Percentiles rank a stretch among this genome's conserved stretches.
phyloP scores from a whole-genome alignment of 2,113 vertebrate species.

The Catharus fuscescens region DNA sequence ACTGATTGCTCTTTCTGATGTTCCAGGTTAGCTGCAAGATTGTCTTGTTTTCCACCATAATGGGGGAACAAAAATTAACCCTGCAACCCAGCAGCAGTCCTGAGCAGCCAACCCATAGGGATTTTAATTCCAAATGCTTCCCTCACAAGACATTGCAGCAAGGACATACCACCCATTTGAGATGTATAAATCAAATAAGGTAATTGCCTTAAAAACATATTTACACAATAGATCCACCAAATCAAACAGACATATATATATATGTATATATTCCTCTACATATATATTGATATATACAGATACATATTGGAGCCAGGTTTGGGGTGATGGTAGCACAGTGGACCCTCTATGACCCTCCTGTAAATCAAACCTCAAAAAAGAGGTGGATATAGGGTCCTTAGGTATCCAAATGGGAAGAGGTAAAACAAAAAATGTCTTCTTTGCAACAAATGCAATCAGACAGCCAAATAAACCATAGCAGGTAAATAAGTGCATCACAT shows the following conservation, averaged over 20 bases:
- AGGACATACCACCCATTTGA: background rate
- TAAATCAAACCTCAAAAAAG: background rate
- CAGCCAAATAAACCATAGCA: background rate
- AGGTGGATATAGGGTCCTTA: background rate
- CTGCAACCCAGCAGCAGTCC: background rate
- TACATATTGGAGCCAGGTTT: background rate
- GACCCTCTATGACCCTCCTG: background rate
- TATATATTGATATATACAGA: background rate
- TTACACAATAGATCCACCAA: background rate
- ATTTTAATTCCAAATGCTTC: background rate
- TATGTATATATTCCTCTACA: background rate
- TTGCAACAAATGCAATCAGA: background rate
- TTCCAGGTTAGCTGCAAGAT: background rate
- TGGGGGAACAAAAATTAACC: background rate
- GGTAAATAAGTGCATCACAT: background rate
- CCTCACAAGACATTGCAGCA: background rate
- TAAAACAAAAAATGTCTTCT: background rate
- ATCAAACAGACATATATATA: background rate
- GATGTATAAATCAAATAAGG: background rate
- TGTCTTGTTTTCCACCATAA: background rate
- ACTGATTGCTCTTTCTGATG: background rate
- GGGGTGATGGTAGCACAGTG: background rate
- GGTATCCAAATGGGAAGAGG: background rate
- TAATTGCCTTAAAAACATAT: background rate
- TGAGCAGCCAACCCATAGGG: background rate